These are phyloP conservation scores for Picathartes gymnocephalus DNA, from an alignment of 2,113 vertebrate genomes.

Conservation along the genomic window DNA sequence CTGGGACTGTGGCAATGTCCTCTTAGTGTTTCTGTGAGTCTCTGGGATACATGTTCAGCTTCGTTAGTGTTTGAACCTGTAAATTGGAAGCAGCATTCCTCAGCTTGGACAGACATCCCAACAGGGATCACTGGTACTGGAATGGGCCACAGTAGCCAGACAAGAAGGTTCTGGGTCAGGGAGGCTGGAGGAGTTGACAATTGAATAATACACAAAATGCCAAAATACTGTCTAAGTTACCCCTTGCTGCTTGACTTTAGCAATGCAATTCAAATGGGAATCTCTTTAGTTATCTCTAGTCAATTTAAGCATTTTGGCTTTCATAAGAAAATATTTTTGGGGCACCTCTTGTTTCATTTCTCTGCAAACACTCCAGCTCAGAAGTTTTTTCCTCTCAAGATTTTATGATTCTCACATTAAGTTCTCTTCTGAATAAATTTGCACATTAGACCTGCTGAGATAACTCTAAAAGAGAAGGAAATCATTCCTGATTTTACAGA, in stretches of 20 bases:
- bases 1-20: neutral
- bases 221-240: neutral
- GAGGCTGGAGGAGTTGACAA: neutral
- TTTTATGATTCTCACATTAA: neutral
- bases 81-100: fast-evolving
- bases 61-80: neutral
- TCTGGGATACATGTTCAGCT: neutral
- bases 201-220: neutral
- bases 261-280: neutral
- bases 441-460: neutral
- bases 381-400: neutral
- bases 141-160: neutral
- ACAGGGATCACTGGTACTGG: too few species aligned
- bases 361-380: neutral
- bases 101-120: neutral
- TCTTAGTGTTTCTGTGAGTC: neutral
- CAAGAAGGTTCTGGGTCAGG: neutral
- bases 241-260: neutral
- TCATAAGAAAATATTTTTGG: neutral
- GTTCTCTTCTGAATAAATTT: neutral
- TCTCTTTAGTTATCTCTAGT: neutral
- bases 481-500: neutral
- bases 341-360: neutral
- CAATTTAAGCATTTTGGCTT: neutral
- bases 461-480: neutral